Evolutionary conservation across 1,140 invertebrate species (phyloP).

Genomic region (Orchestia grillus): DNA sequence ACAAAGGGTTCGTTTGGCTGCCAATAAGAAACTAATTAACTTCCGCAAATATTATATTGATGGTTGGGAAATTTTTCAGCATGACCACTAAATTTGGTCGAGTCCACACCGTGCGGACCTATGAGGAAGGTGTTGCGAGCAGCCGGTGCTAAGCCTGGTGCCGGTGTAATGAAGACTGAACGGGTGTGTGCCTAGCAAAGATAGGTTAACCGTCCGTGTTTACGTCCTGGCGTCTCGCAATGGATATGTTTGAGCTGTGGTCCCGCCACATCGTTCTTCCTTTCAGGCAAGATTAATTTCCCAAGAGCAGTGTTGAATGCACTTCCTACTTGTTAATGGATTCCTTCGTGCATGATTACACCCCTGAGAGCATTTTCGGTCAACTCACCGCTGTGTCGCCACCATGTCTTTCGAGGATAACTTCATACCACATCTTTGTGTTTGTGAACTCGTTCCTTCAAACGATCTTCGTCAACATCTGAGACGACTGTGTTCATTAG

Average conservation of each 20-base stretch:
- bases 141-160: background rate
- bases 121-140: background rate
- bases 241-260: constrained; percentile 50
- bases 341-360: background rate
- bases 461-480: background rate
- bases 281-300: background rate
- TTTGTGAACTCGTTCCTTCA: background rate
- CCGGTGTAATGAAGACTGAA: background rate
- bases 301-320: background rate
- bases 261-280: background rate
- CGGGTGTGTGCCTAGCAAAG: constrained; percentile 14
- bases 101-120: background rate
- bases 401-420: background rate
- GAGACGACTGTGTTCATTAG: background rate
- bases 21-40: no score
- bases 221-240: background rate
- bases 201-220: constrained; percentile 26
- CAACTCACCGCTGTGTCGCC: background rate
- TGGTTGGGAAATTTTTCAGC: background rate
- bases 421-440: background rate
- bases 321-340: background rate
- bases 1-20: no score
- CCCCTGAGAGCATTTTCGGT: background rate
- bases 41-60: background rate
- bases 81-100: background rate